These are phyloP conservation scores for Oryzias woworae DNA, from an alignment of 2,113 vertebrate species.

Conservation along the genomic window DNA sequence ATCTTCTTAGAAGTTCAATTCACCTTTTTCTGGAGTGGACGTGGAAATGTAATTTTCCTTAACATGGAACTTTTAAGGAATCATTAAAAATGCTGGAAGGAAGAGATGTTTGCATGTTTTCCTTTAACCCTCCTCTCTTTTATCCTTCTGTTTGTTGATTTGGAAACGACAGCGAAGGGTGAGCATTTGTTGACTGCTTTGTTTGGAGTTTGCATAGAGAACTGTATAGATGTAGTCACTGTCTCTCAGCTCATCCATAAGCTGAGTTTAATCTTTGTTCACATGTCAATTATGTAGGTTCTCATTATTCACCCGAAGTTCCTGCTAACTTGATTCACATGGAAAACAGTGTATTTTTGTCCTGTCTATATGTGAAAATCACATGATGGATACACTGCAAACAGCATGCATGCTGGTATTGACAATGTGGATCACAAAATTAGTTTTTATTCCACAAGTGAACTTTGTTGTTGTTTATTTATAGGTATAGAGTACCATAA, in stretches of 20 bases:
- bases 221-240: constrained; percentile 22
- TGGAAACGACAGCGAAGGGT: constrained; percentile 80
- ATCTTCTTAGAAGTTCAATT: too few species aligned
- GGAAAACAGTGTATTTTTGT: constrained; percentile 30
- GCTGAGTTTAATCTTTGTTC: constrained; percentile 30
- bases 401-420: constrained; percentile 31
- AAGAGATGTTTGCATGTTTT: constrained; percentile 33
- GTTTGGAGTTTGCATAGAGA: constrained; percentile 35
- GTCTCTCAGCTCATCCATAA: not conserved
- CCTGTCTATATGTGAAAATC: constrained; percentile 37
- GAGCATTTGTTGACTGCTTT: constrained; percentile 64
- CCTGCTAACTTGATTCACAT: constrained; percentile 12
- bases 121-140: constrained; percentile 62
- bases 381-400: constrained; percentile 24
- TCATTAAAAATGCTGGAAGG: constrained; percentile 8
- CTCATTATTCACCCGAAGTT: not conserved
- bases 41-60: not conserved
- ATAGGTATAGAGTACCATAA: too few species aligned
- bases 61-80: not conserved
- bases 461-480: not conserved
- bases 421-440: constrained; percentile 51
- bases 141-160: constrained; percentile 58
- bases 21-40: not conserved
- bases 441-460: constrained; percentile 27
- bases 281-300: constrained; percentile 29